Percentiles rank a stretch among this genome's conserved stretches.
phyloP scores from a whole-genome alignment of 2,113 vertebrate genomes.

The Ammodytes dubius region DNA sequence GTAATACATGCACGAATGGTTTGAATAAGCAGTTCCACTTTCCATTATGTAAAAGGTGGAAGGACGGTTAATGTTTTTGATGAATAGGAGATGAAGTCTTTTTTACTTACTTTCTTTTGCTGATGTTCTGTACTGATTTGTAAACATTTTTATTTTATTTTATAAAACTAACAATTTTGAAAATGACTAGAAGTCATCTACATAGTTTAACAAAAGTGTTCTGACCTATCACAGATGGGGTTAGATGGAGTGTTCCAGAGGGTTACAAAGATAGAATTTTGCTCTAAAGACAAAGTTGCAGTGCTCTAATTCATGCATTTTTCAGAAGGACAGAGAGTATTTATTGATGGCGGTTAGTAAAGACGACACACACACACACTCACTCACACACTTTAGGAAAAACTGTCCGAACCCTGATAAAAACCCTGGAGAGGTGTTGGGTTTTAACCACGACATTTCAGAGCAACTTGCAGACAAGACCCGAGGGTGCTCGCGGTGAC shows the following conservation, averaged over 20 bases:
- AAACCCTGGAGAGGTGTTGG: conserved; percentile 75
- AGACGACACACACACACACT: conserved; percentile 31
- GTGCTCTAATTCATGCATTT: conserved; percentile 24
- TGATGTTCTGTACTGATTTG: not conserved
- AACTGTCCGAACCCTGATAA: conserved; percentile 40
- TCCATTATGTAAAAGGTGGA: not conserved
- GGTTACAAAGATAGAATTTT: not conserved
- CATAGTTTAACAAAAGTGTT: not conserved
- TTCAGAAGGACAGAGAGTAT: conserved; percentile 25
- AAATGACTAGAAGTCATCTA: not conserved
- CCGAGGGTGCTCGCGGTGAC: conserved; percentile 64
- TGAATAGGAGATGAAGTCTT: not conserved
- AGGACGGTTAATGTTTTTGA: conserved; percentile 1
- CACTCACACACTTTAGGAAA: conserved; percentile 24
- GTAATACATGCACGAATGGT: no score
- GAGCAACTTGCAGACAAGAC: conserved; percentile 72
- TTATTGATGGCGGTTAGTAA: conserved; percentile 39
- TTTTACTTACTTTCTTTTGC: not conserved
- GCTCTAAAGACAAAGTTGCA: conserved; percentile 21
- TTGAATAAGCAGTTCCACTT: not conserved
- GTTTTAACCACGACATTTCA: conserved; percentile 80
- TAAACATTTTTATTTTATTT: not conserved
- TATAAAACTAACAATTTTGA: not conserved
- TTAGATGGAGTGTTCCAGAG: not conserved
- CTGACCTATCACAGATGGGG: not conserved